phyloP scores from a whole-genome alignment of 2,797 vertebrate genomes.

The Merluccius polli region DNA sequence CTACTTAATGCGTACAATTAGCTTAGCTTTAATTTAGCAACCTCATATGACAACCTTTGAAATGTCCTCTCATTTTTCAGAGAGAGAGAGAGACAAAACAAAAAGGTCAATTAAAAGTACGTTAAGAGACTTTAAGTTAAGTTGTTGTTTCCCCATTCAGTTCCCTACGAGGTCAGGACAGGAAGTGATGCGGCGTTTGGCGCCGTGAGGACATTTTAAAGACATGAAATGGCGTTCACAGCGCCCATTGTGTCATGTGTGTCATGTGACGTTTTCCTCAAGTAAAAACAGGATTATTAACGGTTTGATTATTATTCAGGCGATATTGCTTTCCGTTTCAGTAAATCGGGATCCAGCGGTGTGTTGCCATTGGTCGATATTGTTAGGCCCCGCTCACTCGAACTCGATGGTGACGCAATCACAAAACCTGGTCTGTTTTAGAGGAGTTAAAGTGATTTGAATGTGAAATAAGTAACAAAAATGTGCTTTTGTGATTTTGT shows the following conservation, averaged over 20 bases:
- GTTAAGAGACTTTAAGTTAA: not conserved
- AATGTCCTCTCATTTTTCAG: not conserved
- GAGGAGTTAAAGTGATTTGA: not conserved
- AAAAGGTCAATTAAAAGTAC: not conserved
- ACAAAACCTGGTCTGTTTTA: not conserved
- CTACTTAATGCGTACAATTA: not conserved
- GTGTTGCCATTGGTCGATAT: not conserved
- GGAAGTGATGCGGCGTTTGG: not conserved
- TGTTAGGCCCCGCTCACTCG: not conserved
- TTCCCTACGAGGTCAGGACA: not conserved
- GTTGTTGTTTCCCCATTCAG: not conserved
- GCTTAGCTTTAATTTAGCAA: not conserved
- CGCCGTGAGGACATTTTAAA: not conserved
- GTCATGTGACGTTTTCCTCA: not conserved
- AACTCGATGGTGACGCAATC: not conserved
- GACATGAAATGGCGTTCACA: not conserved
- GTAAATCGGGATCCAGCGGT: not conserved
- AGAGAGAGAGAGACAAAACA: not conserved
- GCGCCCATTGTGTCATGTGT: too few species aligned
- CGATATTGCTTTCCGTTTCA: not conserved
- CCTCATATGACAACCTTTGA: not conserved
- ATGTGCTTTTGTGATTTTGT: not conserved
- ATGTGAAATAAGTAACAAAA: not conserved
- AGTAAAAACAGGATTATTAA: not conserved
- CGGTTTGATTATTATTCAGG: not conserved